Evolutionary conservation across 2,797 vertebrate species (phyloP).

Genomic region (Staurois parvus): DNA sequence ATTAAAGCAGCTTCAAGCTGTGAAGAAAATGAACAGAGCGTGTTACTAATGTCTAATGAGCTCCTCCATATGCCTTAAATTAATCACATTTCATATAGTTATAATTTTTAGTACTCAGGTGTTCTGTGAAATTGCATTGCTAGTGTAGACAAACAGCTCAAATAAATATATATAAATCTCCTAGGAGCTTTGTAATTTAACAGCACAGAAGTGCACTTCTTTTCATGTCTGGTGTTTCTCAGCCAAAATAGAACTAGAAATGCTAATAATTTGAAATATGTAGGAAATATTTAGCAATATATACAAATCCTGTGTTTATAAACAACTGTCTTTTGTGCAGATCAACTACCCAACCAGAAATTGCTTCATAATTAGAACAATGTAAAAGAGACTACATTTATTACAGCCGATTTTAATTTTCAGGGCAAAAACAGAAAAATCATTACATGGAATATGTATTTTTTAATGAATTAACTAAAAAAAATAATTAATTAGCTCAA

Average conservation of each 20-base stretch:
- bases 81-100: constrained; percentile 37
- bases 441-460: neutral
- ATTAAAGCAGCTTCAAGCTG: constrained; percentile 40
- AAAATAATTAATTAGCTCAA: neutral
- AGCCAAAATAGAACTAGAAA: neutral
- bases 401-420: neutral
- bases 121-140: constrained; percentile 25
- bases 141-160: neutral
- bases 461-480: no score
- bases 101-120: constrained; percentile 22
- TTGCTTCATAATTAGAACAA: neutral
- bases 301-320: neutral
- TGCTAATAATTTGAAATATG: neutral
- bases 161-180: neutral
- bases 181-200: neutral
- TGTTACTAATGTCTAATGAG: constrained; percentile 24
- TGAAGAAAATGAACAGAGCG: constrained; percentile 30
- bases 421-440: neutral
- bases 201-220: neutral
- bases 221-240: neutral
- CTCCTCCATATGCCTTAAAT: constrained; percentile 31
- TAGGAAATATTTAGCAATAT: neutral
- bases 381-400: neutral
- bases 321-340: neutral
- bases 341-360: neutral